Evolutionary conservation across 1,140 invertebrate species (phyloP).

Genomic region (Dendrolimus punctatus): DNA sequence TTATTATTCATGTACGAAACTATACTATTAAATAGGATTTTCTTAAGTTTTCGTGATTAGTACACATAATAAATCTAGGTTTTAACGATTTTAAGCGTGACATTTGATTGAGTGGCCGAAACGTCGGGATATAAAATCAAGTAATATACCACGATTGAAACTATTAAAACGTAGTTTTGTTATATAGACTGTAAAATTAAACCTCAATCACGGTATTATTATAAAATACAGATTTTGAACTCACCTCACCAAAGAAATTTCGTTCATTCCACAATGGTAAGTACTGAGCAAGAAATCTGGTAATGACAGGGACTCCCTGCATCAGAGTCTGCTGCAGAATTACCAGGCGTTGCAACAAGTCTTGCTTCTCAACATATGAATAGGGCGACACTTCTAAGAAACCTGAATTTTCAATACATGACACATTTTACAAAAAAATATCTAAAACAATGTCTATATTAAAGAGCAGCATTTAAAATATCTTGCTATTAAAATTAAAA

Average conservation of each 20-base stretch:
- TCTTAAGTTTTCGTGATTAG: too few species aligned
- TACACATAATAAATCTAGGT: too few species aligned
- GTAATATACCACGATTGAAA: too few species aligned
- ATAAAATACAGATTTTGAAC: not conserved
- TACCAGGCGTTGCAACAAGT: constrained; percentile 42
- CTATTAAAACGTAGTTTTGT: too few species aligned
- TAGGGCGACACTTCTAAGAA: constrained; percentile 42
- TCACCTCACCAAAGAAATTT: constrained; percentile 59
- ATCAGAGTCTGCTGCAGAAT: constrained; percentile 42
- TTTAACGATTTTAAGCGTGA: too few species aligned
- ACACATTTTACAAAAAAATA: too few species aligned
- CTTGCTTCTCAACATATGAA: constrained; percentile 45
- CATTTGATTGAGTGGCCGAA: too few species aligned
- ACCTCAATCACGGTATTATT: not conserved
- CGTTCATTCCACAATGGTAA: constrained; percentile 61
- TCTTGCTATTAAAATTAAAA: too few species aligned
- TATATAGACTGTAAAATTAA: not conserved
- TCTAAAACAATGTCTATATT: too few species aligned
- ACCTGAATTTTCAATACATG: constrained; percentile 29
- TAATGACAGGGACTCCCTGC: constrained; percentile 56
- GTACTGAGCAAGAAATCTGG: constrained; percentile 54
- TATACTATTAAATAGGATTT: too few species aligned
- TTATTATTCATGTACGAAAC: too few species aligned
- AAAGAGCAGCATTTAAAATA: not conserved
- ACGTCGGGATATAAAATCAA: too few species aligned